Evolutionary conservation across 2,113 vertebrate genomes (phyloP).

Genomic region (Heterotilapia buettikoferi): DNA sequence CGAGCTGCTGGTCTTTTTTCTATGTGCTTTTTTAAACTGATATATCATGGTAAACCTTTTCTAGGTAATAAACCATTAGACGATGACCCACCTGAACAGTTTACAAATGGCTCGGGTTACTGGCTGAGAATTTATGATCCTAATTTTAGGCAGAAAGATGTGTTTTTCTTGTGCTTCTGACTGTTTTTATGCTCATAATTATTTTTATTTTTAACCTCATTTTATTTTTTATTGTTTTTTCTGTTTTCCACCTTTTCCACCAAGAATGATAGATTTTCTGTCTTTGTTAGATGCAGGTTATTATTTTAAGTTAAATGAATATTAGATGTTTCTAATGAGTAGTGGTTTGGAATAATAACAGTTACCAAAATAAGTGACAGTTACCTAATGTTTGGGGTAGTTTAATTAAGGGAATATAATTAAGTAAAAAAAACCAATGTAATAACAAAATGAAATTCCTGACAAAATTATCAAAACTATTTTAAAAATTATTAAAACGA

Average conservation of each 20-base stretch:
- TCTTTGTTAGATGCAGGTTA: not conserved
- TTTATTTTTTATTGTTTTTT: not conserved
- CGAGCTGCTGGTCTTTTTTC: not conserved
- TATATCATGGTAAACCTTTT: not conserved
- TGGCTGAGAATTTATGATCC: not conserved
- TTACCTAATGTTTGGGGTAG: not conserved
- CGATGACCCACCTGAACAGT: not conserved
- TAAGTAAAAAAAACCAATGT: not conserved
- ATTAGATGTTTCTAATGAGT: not conserved
- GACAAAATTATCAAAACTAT: not conserved
- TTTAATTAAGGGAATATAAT: not conserved
- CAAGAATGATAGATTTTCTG: not conserved
- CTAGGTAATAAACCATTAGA: not conserved
- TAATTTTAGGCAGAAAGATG: not conserved
- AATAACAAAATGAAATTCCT: not conserved
- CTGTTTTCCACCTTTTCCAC: not conserved
- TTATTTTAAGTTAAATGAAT: not conserved
- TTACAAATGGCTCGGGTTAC: not conserved
- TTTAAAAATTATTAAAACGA: not conserved
- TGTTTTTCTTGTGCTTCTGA: not conserved
- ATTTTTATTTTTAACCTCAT: not conserved
- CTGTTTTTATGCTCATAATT: not conserved
- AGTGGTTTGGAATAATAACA: not conserved
- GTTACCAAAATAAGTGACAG: not conserved
- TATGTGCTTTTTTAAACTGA: not conserved